Base-by-base conservation (phyloP, 2,113 vertebrate genomes). In the Ictalurus furcatus region DNA sequence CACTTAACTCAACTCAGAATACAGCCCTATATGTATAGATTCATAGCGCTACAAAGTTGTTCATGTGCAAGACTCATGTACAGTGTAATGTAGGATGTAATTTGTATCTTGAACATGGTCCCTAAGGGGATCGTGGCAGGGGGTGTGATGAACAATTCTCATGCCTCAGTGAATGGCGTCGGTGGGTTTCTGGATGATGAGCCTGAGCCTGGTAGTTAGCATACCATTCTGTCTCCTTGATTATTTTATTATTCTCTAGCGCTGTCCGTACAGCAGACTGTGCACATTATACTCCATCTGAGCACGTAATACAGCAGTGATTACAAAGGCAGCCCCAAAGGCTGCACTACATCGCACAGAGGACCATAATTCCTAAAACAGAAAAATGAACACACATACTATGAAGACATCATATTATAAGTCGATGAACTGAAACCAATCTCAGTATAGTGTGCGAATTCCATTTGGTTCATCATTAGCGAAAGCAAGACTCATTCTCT, bases 181-280 rank as follows among this genome's bases (percentile, higher is more conserved):
- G 3, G 86, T 48, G 59, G 40, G 28, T 79, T 79, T 81, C 44
- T 82, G 79, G 78, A 34, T 88, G 79, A 88, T 14, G 78, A 28
- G 78, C 6, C 25, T 73, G 67, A 88, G 79, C 65, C 69, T 23
- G 40, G 56, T 78, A 54, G 37, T 88, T 84, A 84, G 87, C 69
- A 84, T 73, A 76, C 56, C 48, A 84, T 74, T 74, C 67, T 74
- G 67, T 74, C 67, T 59, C 9, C 67, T 23, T 88, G 28, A 88
- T 88, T 58, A 83, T 71, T 74, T 61, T 80, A 87, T 63, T 79
- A 88, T 71, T 88, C 13, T 81, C 76, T 37, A 40, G 82, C 19
- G 3, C 48, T 28, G 59, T 81, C 86, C 78, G 58, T 59, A 88
- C 80, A 84, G 80, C 67, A 78, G 58, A 52, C 74, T 80, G 86